Base-by-base conservation (phyloP, 1,140 invertebrate genomes). In the Lepidurus couesii region DNA sequence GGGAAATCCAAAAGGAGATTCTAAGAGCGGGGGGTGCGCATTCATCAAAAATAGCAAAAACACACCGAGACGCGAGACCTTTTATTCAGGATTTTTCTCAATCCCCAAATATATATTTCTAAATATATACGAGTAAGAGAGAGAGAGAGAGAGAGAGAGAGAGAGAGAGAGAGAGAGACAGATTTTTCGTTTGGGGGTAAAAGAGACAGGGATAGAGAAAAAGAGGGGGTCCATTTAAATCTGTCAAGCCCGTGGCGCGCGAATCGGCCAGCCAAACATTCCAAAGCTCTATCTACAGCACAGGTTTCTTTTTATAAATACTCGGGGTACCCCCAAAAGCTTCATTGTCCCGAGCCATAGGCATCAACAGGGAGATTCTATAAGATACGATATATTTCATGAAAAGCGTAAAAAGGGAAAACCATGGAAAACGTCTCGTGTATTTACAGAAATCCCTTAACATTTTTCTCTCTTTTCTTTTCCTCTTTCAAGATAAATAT, bases 41-140 rank as follows among this genome's bases (percentile, higher is more conserved):
- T 9, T 65, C 53, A 65, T 65, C 53, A 65, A 65, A 65, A 65
- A n/a, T n/a, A 65, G 53, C 53, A 65, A 65, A 65, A 65, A 65
- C 53, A 47, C 45, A 21, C 53, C 53, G 53, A 34, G 34, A n/a
- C 53, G 53, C n/a, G 53, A 65, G 21, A 21, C 53, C 34, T 34
- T 21, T 47, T 65, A 65, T 65, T 65, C 53, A 65, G n/a, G 13
- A 21, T 9, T n/a, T 65, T 65, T 65, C 21, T 65, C 53, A 65
- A 65, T 65, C 21, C 53, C 21, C 13, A 13, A n/a, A 65, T n/a
- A 65, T 65, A 65, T 65, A 65, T 65, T 65, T 16, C 4, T 65
- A 65, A 65, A 21, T 65, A 65, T 65, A 65, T 65, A 65, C 53
- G 53, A 65, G 53, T 16, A 65, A 65, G 21, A 21, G 53, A 34